Percentiles rank a stretch among this genome's conserved stretches.
Evolutionary conservation across 2,888 invertebrate species (phyloP).

Genomic region (Pelosia muscerda): DNA sequence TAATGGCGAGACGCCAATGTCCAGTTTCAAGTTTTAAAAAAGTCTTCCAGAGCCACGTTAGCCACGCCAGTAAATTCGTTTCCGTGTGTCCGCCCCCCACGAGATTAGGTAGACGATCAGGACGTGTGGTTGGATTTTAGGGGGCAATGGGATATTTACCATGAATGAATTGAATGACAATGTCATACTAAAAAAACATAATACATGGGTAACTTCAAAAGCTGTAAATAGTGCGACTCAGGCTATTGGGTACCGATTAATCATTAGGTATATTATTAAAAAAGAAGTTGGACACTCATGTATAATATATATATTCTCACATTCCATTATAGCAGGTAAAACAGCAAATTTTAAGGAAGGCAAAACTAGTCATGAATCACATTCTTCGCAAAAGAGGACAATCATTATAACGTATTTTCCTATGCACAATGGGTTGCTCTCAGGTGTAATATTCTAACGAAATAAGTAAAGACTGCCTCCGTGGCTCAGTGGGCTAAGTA

Average conservation of each 20-base stretch:
- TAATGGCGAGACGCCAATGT: no score
- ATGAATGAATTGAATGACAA: no score
- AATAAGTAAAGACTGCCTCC: no score
- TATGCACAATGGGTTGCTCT: neutral
- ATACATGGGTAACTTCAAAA: neutral
- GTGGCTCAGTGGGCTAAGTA: no score
- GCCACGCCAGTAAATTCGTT: no score
- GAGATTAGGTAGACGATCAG: no score
- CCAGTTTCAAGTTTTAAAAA: no score
- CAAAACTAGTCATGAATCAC: neutral
- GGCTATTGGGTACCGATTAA: neutral
- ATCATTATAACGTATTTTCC: neutral
- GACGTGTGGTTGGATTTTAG: no score
- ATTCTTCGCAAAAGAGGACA: neutral
- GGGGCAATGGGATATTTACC: no score
- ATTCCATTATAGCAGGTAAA: neutral
- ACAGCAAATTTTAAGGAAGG: neutral
- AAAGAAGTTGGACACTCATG: neutral
- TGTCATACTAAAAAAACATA: no score
- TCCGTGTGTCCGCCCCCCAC: no score
- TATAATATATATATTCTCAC: neutral
- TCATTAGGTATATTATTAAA: neutral
- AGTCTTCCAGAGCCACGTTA: no score
- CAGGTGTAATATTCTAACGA: neutral
- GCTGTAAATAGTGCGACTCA: neutral